Base-by-base conservation (phyloP, 2,113 vertebrate genomes). In the Festucalex cinctus region DNA sequence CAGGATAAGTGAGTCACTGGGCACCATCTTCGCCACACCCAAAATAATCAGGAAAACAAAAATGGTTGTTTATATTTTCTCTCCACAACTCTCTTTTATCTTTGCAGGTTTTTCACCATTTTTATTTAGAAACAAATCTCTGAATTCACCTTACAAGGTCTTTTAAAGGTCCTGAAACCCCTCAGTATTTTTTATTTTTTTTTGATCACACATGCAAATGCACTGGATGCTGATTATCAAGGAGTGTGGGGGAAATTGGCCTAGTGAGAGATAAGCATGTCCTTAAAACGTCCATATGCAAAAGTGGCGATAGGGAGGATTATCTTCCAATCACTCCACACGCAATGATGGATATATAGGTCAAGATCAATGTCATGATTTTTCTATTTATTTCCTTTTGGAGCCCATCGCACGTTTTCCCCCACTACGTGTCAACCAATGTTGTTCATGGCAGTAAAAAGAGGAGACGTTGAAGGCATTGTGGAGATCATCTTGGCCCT, bases 211-310 rank as follows among this genome's bases (percentile, higher is more conserved):
- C 73, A 80, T 83, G 73, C 78, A 78, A 78, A 83, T 75, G 32
- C 26, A 49, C 24, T 0, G 9, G 26, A 36, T 41, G 14, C 51
- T 28, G 74, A 70, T 70, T 71, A 69, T 77, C 62, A 63, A 56
- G 63, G 66, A 59, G 66, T 79, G 62, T 43, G 22, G 62, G 62
- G 78, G 73, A 82, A 82, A 81, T 66, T 78, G 65, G 69, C 72
- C 54, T 72, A 69, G 56, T 36, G 28, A 37, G 69, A 86, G 89
- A 91, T 92, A 90, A 88, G 85, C 36, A 22, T 24, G 87, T 91
- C 87, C 87, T 89, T 89, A 89, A 86, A 88, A 89, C 78, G 88
- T 86, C 89, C 86, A 89, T 87, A 86, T 84, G 86, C 84, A 85
- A 78, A 90, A 73, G 73, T 48, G 70, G 80, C 71, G 87, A 90